Percentiles rank a stretch among this genome's conserved stretches.
These are phyloP conservation scores for Palythoa grandis DNA, from an alignment of 92 coral and sea anemone genomes.

Conservation along the genomic window DNA sequence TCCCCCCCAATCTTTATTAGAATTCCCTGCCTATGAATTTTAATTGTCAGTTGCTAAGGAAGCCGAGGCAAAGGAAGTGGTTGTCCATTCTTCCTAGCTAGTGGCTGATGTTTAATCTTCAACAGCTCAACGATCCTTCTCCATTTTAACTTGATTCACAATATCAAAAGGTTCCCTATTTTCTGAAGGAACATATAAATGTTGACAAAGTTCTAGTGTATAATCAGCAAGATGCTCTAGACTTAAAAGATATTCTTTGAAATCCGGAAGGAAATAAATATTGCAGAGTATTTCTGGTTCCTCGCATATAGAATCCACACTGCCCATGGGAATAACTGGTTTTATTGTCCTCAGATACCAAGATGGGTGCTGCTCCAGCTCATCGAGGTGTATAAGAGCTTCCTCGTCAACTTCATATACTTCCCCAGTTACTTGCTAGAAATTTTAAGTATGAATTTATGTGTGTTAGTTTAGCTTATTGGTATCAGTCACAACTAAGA, in stretches of 20 bases:
- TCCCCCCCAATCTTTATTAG: no score
- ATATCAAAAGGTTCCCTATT: background rate
- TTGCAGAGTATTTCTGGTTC: slow-evolving; percentile 32
- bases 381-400: slow-evolving; percentile 7
- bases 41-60: no score
- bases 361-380: slow-evolving; percentile 21
- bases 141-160: background rate
- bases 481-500: background rate
- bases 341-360: slow-evolving; percentile 21
- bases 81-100: no score
- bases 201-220: background rate
- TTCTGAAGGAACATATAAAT: background rate
- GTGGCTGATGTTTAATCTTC: no score
- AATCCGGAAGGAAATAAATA: slow-evolving; percentile 22
- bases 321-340: slow-evolving; percentile 15
- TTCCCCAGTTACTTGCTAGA: slow-evolving; percentile 28
- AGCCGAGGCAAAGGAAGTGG: no score
- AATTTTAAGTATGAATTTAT: background rate
- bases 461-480: background rate
- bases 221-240: slow-evolving; percentile 32
- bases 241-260: slow-evolving; percentile 8
- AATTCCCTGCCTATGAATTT: no score
- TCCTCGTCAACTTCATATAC: slow-evolving; percentile 38
- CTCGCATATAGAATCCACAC: background rate
- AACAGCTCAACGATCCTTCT: background rate